Evolutionary conservation across 2,797 vertebrate species (phyloP).

Genomic region (Anomalospiza imberbis): DNA sequence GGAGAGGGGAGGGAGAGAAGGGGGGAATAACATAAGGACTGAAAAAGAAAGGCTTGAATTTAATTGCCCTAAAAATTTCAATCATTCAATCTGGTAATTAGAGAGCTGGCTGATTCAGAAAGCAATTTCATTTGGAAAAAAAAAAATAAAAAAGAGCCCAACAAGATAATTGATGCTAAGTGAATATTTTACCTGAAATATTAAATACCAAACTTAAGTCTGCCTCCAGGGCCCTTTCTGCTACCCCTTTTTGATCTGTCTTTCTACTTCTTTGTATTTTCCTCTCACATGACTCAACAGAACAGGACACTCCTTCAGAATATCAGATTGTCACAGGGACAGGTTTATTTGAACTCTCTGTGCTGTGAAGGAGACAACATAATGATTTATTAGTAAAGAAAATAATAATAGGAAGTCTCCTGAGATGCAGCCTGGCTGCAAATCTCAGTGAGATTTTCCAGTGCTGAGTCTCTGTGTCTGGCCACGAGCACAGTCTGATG

Average conservation of each 20-base stretch:
- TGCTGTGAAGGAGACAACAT: background rate
- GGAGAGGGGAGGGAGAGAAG: constrained; percentile 36
- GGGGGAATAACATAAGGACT: constrained; percentile 33
- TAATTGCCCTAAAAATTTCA: constrained; percentile 72
- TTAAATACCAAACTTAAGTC: constrained; percentile 47
- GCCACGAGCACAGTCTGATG: background rate
- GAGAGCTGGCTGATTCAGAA: constrained; percentile 47
- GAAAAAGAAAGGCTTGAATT: constrained; percentile 57
- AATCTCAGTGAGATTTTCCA: background rate
- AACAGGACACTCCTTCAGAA: constrained; percentile 59
- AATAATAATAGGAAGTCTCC: constrained; percentile 38
- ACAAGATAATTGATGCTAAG: constrained; percentile 48
- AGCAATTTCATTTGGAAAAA: constrained; percentile 51
- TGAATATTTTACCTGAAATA: constrained; percentile 65
- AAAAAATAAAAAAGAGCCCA: background rate
- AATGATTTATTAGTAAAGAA: constrained; percentile 46
- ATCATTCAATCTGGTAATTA: constrained; percentile 67
- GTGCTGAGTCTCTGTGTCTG: background rate
- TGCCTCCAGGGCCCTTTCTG: constrained; percentile 51
- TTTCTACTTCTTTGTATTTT: constrained; percentile 47
- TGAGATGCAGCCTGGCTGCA: constrained; percentile 23
- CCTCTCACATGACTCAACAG: constrained; percentile 45
- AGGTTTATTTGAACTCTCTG: constrained; percentile 45
- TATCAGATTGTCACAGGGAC: constrained; percentile 33
- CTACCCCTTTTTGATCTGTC: constrained; percentile 57